A percentile compares a stretch with the other conserved stretches of the same genome.
phyloP scores from a whole-genome alignment of 2,113 vertebrate genomes.

The Tragelaphus imberbis region DNA sequence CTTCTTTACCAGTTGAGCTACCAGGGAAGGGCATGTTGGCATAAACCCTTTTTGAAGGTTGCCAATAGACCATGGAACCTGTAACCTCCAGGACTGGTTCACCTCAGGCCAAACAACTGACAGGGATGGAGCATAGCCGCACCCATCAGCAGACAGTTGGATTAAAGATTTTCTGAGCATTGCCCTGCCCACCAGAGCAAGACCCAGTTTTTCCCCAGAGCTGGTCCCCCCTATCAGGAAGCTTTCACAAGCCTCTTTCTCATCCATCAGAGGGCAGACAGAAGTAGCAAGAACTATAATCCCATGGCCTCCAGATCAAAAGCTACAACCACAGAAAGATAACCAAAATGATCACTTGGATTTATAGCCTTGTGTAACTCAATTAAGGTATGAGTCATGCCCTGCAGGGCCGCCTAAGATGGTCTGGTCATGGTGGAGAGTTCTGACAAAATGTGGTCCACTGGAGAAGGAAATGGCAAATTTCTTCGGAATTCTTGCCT shows the following conservation, averaged over 20 bases:
- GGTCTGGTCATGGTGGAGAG: fast-evolving
- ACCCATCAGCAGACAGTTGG: neutral
- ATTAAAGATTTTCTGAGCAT: neutral
- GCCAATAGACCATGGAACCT: neutral
- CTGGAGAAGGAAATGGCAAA: neutral
- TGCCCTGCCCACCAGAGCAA: neutral
- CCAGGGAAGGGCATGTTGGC: neutral
- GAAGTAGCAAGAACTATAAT: neutral
- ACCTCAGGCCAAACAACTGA: neutral
- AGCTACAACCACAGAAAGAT: neutral
- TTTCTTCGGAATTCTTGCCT: neutral
- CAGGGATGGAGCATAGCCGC: neutral
- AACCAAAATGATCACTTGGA: neutral
- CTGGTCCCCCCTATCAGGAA: neutral
- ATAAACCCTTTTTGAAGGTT: neutral
- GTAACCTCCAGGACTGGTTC: neutral
- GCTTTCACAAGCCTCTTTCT: neutral
- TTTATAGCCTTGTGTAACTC: neutral
- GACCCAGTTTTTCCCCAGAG: neutral
- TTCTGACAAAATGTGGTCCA: neutral
- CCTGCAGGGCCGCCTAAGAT: neutral
- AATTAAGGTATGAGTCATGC: neutral
- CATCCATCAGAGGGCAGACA: neutral
- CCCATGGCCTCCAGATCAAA: neutral
- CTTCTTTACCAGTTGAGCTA: neutral